Evolutionary conservation across 2,113 vertebrate species (phyloP).

Genomic region (Fulmarus glacialis): DNA sequence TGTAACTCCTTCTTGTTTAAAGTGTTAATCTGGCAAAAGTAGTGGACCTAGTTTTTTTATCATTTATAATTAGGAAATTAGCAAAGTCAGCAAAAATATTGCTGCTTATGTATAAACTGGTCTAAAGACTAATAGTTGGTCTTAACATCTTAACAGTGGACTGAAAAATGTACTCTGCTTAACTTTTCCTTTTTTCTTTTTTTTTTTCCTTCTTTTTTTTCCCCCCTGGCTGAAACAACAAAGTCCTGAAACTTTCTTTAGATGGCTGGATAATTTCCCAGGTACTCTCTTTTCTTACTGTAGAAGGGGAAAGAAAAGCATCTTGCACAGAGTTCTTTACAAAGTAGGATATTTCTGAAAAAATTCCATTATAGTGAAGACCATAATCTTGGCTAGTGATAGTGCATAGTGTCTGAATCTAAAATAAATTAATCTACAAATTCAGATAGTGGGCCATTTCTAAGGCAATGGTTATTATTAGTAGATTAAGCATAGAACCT

Average conservation of each 20-base stretch:
- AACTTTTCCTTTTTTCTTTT: not conserved
- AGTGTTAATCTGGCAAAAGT: not conserved
- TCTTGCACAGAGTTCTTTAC: not conserved
- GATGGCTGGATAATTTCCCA: not conserved
- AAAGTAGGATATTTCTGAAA: not conserved
- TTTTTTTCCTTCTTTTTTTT: accelerated
- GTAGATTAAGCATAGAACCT: not conserved
- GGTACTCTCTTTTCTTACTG: not conserved
- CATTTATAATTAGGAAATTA: not conserved
- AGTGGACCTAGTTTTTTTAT: not conserved
- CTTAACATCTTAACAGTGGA: not conserved
- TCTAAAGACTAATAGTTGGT: not conserved
- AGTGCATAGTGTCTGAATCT: not conserved
- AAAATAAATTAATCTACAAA: not conserved
- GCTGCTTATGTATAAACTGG: not conserved
- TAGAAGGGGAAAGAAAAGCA: not conserved
- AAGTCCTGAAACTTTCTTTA: not conserved
- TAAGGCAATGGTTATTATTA: not conserved
- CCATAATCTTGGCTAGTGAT: not conserved
- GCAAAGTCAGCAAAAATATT: not conserved
- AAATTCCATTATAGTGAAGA: not conserved
- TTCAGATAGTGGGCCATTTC: not conserved
- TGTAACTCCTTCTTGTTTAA: not conserved
- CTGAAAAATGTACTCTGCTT: not conserved
- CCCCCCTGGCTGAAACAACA: accelerated